Percentiles rank a stretch among this genome's conserved stretches.
Evolutionary conservation across 2,797 vertebrate species (phyloP).

Genomic region (Mormyrus proboscirostris): DNA sequence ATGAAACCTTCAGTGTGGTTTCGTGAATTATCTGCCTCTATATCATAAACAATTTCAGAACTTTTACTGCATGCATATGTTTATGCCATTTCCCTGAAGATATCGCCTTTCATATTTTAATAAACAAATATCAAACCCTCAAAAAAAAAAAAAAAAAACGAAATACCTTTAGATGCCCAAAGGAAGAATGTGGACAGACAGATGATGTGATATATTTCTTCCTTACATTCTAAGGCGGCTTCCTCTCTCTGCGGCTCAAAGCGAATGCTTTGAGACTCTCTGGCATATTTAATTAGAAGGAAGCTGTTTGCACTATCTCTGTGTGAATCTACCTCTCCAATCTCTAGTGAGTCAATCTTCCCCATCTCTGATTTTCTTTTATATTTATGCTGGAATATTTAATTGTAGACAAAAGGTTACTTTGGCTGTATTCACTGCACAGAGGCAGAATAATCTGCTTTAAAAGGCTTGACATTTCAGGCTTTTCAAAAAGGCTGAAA

Average conservation of each 20-base stretch:
- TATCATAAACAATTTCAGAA: conserved; percentile 62
- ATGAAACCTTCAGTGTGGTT: conserved; percentile 37
- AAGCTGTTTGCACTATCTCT: conserved; percentile 98
- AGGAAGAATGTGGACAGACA: conserved; percentile 94
- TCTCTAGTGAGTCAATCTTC: conserved; percentile 99
- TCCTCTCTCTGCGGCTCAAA: conserved; percentile 95
- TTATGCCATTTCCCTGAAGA: conserved; percentile 75
- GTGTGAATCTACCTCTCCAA: conserved; percentile 99
- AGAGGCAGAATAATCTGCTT: conserved; percentile 99
- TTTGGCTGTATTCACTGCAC: conserved; percentile 99
- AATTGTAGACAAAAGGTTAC: conserved; percentile 99
- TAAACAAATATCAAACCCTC: conserved; percentile 67
- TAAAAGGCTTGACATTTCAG: conserved; percentile 99
- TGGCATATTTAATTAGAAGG: conserved; percentile 99
- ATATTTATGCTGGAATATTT: conserved; percentile 99
- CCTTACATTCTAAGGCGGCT: conserved; percentile 88
- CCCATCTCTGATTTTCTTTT: conserved; percentile 99
- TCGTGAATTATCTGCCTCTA: conserved; percentile 57
- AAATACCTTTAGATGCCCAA: conserved; percentile 99
- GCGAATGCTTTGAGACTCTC: conserved; percentile 97
- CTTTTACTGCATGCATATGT: conserved; percentile 58
- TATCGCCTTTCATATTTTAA: conserved; percentile 81
- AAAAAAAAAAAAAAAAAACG: conserved; percentile 74
- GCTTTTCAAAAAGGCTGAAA: conserved; percentile 99
- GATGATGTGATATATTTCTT: conserved; percentile 97